These are phyloP conservation scores for Criorhina ranunculi DNA, from an alignment of 2,888 invertebrate genomes.

Conservation along the genomic window DNA sequence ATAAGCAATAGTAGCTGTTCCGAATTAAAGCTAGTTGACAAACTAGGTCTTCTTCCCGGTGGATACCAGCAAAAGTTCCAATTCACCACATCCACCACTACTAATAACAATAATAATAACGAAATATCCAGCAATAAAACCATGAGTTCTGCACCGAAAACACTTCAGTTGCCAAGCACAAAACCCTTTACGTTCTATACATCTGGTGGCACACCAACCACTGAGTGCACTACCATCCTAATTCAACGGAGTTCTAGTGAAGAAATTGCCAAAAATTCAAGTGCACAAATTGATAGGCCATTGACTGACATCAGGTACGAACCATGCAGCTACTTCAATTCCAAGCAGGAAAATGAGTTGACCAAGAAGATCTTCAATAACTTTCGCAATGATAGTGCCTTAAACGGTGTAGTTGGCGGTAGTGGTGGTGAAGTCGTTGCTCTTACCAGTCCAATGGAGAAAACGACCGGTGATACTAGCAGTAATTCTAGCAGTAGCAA, in stretches of 20 bases:
- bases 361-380: constrained; percentile 28
- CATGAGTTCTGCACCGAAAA: constrained; percentile 2
- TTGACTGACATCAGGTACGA: constrained; percentile 17
- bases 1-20: constrained; percentile 63
- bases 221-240: constrained; percentile 4
- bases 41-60: constrained; percentile 27
- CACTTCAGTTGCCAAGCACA: constrained; percentile 17
- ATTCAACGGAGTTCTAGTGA: constrained; percentile 12
- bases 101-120: constrained; percentile 38
- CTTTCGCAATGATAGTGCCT: constrained; percentile 55
- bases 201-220: constrained; percentile 1
- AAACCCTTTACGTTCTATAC: constrained; percentile 55
- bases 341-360: constrained; percentile 5
- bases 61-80: constrained; percentile 45
- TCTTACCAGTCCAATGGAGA: constrained; percentile 4
- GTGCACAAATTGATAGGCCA: background rate
- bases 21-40: constrained; percentile 37
- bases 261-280: constrained; percentile 5
- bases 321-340: constrained; percentile 15
- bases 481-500: constrained; percentile 41
- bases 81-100: constrained; percentile 1
- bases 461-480: constrained; percentile 50
- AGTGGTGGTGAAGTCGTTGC: background rate
- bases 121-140: constrained; percentile 36
- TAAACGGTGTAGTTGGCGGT: constrained; percentile 19